A percentile compares a stretch with the other conserved stretches of the same genome.
Conservation (phyloP, 1,140 invertebrate genomes). For the Cotesia glomerata region DNA sequence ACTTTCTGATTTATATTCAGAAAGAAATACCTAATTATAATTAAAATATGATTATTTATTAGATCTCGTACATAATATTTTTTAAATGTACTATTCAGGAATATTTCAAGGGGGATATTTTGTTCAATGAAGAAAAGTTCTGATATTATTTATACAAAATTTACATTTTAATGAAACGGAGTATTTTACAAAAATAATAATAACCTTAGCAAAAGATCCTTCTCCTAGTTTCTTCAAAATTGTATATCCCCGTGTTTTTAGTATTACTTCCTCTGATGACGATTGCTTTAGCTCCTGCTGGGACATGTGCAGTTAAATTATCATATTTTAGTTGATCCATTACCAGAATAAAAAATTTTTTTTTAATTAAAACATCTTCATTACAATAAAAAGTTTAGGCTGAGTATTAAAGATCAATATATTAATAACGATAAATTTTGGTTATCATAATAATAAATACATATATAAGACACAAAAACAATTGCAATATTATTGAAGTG, state of each 20-base stretch:
- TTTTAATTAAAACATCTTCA: not conserved
- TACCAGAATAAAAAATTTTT: not conserved
- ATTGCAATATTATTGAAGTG: no score
- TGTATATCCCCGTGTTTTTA: slow-evolving; percentile 66
- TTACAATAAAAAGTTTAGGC: no score
- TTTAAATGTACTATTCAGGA: not conserved
- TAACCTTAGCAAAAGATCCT: slow-evolving; percentile 71
- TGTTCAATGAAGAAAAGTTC: not conserved
- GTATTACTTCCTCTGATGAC: slow-evolving; percentile 65
- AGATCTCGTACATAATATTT: no score
- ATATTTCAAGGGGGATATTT: not conserved
- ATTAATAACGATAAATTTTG: no score
- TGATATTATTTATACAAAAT: slow-evolving; percentile 18
- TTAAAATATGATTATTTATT: not conserved
- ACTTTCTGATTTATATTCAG: slow-evolving; percentile 63
- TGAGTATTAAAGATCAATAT: no score
- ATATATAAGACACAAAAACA: no score
- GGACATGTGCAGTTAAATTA: slow-evolving; percentile 25
- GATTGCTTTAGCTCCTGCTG: slow-evolving; percentile 40
- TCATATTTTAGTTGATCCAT: slow-evolving; percentile 7
- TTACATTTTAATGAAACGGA: not conserved
- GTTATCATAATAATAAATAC: no score
- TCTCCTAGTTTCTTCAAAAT: slow-evolving; percentile 70
- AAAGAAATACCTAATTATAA: slow-evolving; percentile 66
- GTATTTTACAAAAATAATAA: not conserved